Percentiles rank a stretch among this genome's conserved stretches.
phyloP scores from a whole-genome alignment of 2,113 vertebrate species.

The Upupa epops region DNA sequence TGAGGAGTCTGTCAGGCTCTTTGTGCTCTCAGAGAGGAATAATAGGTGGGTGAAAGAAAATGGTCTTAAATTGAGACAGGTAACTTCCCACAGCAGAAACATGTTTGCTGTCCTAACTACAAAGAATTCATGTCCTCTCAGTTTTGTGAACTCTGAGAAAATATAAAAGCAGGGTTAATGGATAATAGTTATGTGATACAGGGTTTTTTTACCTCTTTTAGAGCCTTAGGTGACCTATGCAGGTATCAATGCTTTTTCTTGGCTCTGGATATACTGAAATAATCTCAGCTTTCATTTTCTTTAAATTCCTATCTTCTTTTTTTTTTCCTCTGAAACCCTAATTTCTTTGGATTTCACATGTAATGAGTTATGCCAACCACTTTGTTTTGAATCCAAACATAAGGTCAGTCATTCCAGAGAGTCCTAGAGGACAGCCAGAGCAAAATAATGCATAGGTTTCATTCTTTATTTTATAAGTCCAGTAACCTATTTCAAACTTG shows the following conservation, averaged over 20 bases:
- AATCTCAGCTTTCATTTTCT: background rate
- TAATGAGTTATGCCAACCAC: background rate
- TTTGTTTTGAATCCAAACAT: background rate
- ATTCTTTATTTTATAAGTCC: background rate
- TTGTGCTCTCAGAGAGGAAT: background rate
- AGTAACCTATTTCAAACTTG: background rate
- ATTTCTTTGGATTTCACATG: background rate
- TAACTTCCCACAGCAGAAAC: background rate
- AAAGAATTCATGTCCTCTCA: background rate
- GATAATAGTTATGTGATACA: background rate
- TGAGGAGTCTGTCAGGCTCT: background rate
- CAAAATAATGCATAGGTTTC: background rate
- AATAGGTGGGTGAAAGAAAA: background rate
- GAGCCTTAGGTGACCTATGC: background rate
- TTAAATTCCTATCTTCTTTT: background rate
- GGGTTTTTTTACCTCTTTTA: background rate
- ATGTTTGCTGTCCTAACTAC: background rate
- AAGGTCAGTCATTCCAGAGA: background rate
- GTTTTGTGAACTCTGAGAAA: background rate
- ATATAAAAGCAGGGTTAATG: background rate
- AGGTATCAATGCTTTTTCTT: background rate
- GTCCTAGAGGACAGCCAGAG: background rate
- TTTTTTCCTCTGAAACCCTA: background rate
- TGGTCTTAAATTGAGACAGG: background rate
- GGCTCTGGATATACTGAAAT: background rate